Base-by-base conservation (phyloP, 2,113 vertebrate genomes). In the Sinocyclocheilus rhinocerous region DNA sequence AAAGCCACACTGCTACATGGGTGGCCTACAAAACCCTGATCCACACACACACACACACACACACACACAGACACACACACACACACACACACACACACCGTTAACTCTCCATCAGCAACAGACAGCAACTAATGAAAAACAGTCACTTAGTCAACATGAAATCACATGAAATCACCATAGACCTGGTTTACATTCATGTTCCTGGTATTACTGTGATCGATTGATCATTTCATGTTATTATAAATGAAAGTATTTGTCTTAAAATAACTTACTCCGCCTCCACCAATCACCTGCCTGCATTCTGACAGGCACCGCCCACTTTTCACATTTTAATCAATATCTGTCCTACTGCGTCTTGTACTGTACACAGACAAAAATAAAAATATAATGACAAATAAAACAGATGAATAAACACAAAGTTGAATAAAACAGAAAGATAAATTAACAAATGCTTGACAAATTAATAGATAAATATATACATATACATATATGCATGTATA, bases 11-110 rank as follows among this genome's bases (percentile, higher is more conserved):
- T 63, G 86, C 90, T 24, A 79, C 84, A 88, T 94, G 94, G 95
- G 94, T 94, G 95, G 94, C 92, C 95, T 85, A 42, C 88, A 92
- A 86, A 92, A 91, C 91, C 90, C 89, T 91, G 57, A 77, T 61
- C 69, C 75, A 52, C 84, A 57, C 59, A 18, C 80, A 61, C 63
- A 52, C 45, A 45, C 61, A 16, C 84, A 16, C 79, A 45, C 84
- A 50, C 57, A 7, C 55, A 61, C 83, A 89, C 29, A 0, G 3
- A 39, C 84, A 45, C 59, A 18, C 80, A 61, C 63, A 52, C 45
- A 33, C 61, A 16, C 84, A 16, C 78, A 45, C 84, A 50, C 55
- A 7, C 87, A 86, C 73, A 42, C 36, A 73, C 10, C 2, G 12
- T 24, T 75, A 75, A 45, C 5, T 39, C 5, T 45, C 10, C 22